These are phyloP conservation scores for Pangasianodon gigas DNA, from an alignment of 2,113 vertebrate species.

Conservation along the genomic window DNA sequence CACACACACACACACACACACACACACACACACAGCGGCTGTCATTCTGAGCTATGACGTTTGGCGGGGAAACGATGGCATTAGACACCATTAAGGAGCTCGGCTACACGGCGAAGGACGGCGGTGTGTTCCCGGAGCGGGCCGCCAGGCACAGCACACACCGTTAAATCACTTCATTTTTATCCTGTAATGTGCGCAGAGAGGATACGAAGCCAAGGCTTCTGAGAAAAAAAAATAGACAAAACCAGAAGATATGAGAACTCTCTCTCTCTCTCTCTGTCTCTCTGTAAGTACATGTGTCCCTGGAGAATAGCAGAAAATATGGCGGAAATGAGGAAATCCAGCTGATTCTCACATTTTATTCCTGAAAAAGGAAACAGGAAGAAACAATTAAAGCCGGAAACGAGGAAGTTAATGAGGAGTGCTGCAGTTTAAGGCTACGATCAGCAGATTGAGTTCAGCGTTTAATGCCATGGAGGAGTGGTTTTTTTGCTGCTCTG, in stretches of 20 bases:
- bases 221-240: constrained; percentile 57
- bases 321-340: background rate
- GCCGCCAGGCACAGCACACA: constrained; percentile 55
- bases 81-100: constrained; percentile 60
- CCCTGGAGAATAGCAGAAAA: constrained; percentile 22
- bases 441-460: background rate
- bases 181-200: constrained; percentile 64
- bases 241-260: constrained; percentile 61
- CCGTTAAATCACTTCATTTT: constrained; percentile 67
- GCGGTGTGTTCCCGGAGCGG: constrained; percentile 54
- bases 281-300: background rate
- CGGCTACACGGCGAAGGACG: constrained; percentile 57
- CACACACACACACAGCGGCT: constrained; percentile 54
- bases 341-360: constrained; percentile 12
- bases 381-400: constrained; percentile 51
- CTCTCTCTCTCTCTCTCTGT: constrained; percentile 28
- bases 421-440: background rate
- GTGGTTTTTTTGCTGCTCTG: constrained; percentile 36
- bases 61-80: constrained; percentile 51
- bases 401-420: background rate
- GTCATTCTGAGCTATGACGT: constrained; percentile 60
- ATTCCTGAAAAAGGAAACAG: constrained; percentile 35
- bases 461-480: constrained; percentile 52
- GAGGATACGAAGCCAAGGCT: constrained; percentile 59
- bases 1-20: constrained; percentile 1